These are phyloP conservation scores for Xylocopa sonorina DNA, from an alignment of 1,140 invertebrate species.

Conservation along the genomic window DNA sequence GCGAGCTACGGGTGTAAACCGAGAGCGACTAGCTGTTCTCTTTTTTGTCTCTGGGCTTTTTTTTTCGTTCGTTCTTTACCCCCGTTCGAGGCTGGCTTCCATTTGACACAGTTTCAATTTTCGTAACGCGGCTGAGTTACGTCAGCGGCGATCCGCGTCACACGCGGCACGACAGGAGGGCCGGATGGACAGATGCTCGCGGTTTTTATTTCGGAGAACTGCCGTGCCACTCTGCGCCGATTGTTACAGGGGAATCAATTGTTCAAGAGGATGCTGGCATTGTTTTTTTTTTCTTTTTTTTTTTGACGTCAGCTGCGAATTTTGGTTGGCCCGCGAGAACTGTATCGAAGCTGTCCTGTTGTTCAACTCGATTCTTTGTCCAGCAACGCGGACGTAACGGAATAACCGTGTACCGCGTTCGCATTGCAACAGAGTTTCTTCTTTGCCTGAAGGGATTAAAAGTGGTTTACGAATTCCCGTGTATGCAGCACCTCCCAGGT, in stretches of 20 bases:
- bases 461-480: no score
- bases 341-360: no score
- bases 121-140: constrained; percentile 49
- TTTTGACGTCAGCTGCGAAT: no score
- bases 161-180: background rate
- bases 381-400: no score
- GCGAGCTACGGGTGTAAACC: constrained; percentile 17
- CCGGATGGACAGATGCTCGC: constrained; percentile 10
- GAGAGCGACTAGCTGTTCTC: constrained; percentile 20
- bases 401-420: no score
- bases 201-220: constrained; percentile 8
- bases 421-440: no score
- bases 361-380: no score
- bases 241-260: constrained; percentile 11
- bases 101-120: constrained; percentile 62
- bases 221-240: background rate
- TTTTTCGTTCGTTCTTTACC: no score
- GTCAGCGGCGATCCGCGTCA: constrained; percentile 44
- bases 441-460: no score
- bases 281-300: background rate
- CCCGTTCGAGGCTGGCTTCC: background rate
- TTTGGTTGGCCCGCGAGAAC: no score
- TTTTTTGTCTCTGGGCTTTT: background rate
- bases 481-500: no score
- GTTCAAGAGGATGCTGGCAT: background rate